Evolutionary conservation across 1,140 invertebrate genomes (phyloP), one percentile per base, ranked within the genome.

Genomic region (Latrodectus geometricus): DNA sequence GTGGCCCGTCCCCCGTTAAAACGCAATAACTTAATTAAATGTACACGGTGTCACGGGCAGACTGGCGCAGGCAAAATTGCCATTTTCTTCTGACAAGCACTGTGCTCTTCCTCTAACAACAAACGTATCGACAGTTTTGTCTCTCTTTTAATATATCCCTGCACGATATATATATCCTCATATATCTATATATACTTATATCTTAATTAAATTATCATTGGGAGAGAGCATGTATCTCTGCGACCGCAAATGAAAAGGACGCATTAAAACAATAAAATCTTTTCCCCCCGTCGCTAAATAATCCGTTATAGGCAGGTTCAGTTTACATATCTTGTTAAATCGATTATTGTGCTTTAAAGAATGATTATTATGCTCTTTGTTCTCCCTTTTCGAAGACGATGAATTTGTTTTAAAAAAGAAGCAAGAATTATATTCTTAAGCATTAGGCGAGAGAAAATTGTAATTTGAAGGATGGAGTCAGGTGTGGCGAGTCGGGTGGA

Each of bases 11-110:
- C 50, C 54, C 82, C 72, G 82, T 86, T 77, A 86, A 86, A 86
- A 86, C 83, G 83, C 83, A 86, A 86, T 86, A 86, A 86, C 83
- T 86, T 86, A 86, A 86, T 86, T 86, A 86, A 86, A 86, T 86
- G 75, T 78, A 86, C 74, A 78, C 56, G 65, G 75, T 86, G 83
- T 86, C 83, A 78, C 21, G 68, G 83, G 17, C 79, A 82, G 79
- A 48, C 52, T 50, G 66, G 20, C 17, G 61, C 73, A 75, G 82
- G 70, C 83, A 70, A 78, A 77, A 86, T 86, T 86, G 75, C 83
- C 65, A 72, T 86, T 86, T 86, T 86, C 83, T 86, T 86, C 83
- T 86, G 83, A 86, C 83, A 86, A 65, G 83, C n/a, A 56, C 8
- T 8, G n/a, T 11, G 21, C 74, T n/a, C 48, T 73, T 50, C 54